These are phyloP conservation scores for Pholis gunnellus DNA, from an alignment of 2,113 vertebrate species.

Conservation along the genomic window DNA sequence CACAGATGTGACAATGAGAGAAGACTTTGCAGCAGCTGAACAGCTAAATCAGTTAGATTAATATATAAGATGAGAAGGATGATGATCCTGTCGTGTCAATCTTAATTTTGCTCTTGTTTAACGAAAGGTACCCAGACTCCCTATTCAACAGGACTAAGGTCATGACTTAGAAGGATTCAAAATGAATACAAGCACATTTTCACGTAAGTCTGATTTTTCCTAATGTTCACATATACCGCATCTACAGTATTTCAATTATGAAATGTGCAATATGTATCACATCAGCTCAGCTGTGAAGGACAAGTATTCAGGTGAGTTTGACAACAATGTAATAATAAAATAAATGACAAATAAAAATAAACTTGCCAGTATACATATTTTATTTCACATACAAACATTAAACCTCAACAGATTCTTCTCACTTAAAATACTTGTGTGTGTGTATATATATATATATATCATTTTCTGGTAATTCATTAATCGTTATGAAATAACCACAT, in stretches of 20 bases:
- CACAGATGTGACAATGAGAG: conserved; percentile 4
- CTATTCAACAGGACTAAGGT: neutral
- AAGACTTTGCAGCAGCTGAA: neutral
- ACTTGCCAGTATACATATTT: neutral
- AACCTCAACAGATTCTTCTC: neutral
- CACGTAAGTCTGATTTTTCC: neutral
- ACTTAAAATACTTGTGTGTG: neutral
- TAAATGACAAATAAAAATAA: neutral
- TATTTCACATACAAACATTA: neutral
- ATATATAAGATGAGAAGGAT: neutral
- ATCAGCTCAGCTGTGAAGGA: neutral
- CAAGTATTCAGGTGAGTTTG: neutral
- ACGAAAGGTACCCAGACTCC: neutral
- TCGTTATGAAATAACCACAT: too few relatives aligned
- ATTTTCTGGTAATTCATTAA: too few relatives aligned
- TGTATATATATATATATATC: too few relatives aligned
- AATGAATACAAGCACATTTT: neutral
- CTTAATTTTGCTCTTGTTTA: neutral
- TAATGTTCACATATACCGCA: neutral
- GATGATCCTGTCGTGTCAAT: neutral
- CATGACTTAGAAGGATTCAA: neutral
- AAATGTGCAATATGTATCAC: neutral
- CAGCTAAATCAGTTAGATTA: neutral
- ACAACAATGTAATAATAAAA: neutral
- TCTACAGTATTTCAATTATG: neutral